A percentile compares a stretch with the other conserved stretches of the same genome.
Conservation (phyloP, 2,797 vertebrate genomes). For the Neosalanx taihuensis region DNA sequence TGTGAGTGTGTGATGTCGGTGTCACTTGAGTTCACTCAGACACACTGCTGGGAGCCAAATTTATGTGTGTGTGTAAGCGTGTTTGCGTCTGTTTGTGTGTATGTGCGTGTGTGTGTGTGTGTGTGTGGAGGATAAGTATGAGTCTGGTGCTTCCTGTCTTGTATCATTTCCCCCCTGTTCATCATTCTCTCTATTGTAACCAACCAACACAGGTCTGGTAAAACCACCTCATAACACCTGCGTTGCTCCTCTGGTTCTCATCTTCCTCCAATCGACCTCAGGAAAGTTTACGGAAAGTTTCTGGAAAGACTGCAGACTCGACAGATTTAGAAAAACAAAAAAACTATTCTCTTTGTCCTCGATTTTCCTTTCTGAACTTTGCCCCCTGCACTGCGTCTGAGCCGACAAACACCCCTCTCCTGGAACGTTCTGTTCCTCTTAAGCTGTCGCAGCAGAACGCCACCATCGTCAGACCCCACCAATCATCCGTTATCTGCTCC, state of each 20-base stretch:
- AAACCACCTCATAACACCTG: conserved; percentile 16
- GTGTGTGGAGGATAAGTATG: conserved; percentile 12
- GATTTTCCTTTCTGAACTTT: neutral
- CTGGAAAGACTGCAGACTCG: too few relatives aligned
- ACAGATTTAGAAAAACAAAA: too few relatives aligned
- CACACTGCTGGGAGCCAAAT: neutral
- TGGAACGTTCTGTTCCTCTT: neutral
- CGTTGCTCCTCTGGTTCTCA: too few relatives aligned
- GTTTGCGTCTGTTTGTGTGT: neutral
- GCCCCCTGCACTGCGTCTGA: too few relatives aligned
- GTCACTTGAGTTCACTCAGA: too few relatives aligned
- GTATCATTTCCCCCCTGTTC: conserved; percentile 35
- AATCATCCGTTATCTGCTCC: neutral
- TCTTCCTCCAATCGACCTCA: too few relatives aligned
- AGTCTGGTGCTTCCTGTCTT: conserved; percentile 41
- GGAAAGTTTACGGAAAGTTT: too few relatives aligned
- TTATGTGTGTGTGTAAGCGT: neutral
- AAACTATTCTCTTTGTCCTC: too few relatives aligned
- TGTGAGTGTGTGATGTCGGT: neutral
- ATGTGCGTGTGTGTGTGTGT: conserved; percentile 12
- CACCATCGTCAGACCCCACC: neutral
- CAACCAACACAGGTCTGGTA: conserved; percentile 40
- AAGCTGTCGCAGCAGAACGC: neutral
- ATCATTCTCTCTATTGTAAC: conserved; percentile 27
- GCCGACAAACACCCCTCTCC: neutral